Evolutionary conservation across 2,113 vertebrate species (phyloP).

Genomic region (Melanerpes aurifrons): DNA sequence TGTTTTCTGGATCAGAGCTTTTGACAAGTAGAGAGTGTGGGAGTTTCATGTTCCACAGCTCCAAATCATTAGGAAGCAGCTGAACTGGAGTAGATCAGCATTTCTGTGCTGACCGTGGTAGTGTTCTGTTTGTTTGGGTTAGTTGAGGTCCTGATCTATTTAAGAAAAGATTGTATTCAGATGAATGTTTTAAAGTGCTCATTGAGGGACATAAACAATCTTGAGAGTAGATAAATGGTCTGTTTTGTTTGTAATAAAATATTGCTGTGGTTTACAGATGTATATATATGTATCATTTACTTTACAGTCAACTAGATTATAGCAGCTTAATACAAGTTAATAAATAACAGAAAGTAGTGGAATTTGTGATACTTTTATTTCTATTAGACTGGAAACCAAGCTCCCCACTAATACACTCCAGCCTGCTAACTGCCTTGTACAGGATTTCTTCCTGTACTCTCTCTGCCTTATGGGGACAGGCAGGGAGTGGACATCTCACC

Average conservation of each 20-base stretch:
- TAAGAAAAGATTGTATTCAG: background rate
- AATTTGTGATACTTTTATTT: background rate
- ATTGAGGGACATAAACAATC: background rate
- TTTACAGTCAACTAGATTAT: background rate
- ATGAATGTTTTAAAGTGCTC: background rate
- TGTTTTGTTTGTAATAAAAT: background rate
- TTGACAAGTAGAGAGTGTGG: constrained; percentile 4
- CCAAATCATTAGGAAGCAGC: background rate
- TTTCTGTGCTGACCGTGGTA: background rate
- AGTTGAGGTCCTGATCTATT: background rate
- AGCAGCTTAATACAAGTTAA: background rate
- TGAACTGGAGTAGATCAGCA: background rate
- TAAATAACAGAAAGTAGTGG: background rate
- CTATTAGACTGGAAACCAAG: background rate
- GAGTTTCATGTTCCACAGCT: background rate
- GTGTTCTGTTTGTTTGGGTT: background rate
- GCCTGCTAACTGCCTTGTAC: background rate
- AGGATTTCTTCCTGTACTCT: background rate
- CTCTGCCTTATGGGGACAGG: background rate
- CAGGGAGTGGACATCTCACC: background rate
- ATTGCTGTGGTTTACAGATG: background rate
- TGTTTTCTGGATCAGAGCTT: constrained; percentile 24
- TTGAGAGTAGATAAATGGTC: background rate
- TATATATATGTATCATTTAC: background rate
- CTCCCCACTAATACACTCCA: background rate